Percentiles rank a stretch among this genome's conserved stretches.
Conservation (phyloP, 1,140 invertebrate species). For the Thaumatotibia leucotreta region DNA sequence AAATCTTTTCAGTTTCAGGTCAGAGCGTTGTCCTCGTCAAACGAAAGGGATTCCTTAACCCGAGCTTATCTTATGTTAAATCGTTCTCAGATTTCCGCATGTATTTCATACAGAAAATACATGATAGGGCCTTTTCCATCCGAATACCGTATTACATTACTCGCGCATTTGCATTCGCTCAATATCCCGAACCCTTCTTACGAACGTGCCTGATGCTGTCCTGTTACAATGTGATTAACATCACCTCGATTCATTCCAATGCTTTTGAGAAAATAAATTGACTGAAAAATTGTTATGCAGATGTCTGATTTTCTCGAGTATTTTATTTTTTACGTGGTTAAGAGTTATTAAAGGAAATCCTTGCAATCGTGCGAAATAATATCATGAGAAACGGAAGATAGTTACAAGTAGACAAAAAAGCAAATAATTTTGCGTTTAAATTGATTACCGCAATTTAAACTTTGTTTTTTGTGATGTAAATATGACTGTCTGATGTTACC, state of each 20-base stretch:
- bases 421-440: not conserved
- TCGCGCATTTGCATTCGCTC: conserved; percentile 38
- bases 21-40: not conserved
- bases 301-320: not conserved
- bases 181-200: conserved; percentile 26
- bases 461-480: not conserved
- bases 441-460: not conserved
- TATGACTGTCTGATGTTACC: not conserved
- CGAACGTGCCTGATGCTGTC: conserved; percentile 21
- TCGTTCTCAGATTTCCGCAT: not conserved
- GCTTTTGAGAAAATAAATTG: conserved; percentile 12
- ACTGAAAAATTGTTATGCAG: not conserved
- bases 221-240: conserved; percentile 31
- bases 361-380: too few relatives aligned
- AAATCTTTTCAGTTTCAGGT: too few relatives aligned
- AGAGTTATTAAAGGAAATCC: too few relatives aligned
- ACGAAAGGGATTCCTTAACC: not conserved
- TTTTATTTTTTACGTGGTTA: too few relatives aligned
- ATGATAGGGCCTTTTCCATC: conserved; percentile 24
- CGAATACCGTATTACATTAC: conserved; percentile 26
- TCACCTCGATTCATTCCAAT: conserved; percentile 22
- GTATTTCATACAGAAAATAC: conserved; percentile 17
- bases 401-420: too few relatives aligned
- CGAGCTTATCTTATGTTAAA: not conserved
- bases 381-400: too few relatives aligned